Evolutionary conservation across 1,140 invertebrate species (phyloP), one percentile per base, ranked within the genome.

Genomic region (Orius insidiosus): DNA sequence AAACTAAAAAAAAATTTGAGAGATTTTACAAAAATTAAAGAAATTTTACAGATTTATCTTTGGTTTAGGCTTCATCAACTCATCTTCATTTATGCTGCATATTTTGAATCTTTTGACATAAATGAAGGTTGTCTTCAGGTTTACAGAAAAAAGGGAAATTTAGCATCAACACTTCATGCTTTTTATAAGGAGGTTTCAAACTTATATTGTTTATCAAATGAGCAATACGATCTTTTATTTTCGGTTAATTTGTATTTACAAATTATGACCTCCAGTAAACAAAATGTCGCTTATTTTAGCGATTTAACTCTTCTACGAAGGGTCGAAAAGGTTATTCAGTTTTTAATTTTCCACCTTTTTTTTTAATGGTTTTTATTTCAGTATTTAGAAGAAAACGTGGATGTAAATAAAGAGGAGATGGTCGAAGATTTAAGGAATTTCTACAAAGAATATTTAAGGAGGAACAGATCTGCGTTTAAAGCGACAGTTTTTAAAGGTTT

Each of bases 381-480:
- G 66, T 79, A 79, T 58, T 65, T 80, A 35, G 74, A 74, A 48
- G 75, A 78, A 54, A 76, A 78, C 62, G 73, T 76, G 50, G 72
- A 77, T 51, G 70, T 82, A 45, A 75, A 81, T 68, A 71, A 80
- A 24, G 71, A 72, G 53, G 71, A 74, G 58, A 80, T 83, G 77
- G 75, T 77, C 53, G 73, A 75, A 57, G 66, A 70, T 53, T 66
- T 84, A 24, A 75, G 76, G 65, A 71, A 68, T 56, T 69, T 70
- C 53, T 80, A 77, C 60, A 67, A 69, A 13, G 78, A 83, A 53
- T 83, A 83, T 61, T 68, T 65, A 40, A 70, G 69, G 56, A 76
- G 71, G 55, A 80, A 79, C 60, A 67, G 73, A 40, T 67, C 60
- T 39, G 68, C 75, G 16, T 83, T 84, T 59, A 69, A 70, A 56